Evolutionary conservation across 2,113 vertebrate genomes (phyloP).

Genomic region (Notothenia rossii): DNA sequence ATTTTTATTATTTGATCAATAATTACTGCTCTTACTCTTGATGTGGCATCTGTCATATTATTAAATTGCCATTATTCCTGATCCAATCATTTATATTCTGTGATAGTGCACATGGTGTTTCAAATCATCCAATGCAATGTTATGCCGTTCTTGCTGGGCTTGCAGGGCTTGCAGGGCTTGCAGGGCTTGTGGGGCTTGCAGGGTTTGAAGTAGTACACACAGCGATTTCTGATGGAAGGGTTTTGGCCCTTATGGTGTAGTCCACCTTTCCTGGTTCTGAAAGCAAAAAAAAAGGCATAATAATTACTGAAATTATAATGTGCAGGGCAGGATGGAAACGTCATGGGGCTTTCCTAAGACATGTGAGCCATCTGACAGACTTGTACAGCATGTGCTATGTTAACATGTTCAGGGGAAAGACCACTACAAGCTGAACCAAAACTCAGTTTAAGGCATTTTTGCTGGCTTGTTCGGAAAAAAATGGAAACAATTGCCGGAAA

Average conservation of each 20-base stretch:
- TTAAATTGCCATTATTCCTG: background rate
- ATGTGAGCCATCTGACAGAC: background rate
- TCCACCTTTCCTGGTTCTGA: constrained; percentile 69
- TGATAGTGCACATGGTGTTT: background rate
- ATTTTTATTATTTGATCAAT: too few species aligned
- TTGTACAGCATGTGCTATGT: too few species aligned
- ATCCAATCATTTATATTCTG: background rate
- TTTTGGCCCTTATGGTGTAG: constrained; percentile 55
- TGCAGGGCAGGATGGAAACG: background rate
- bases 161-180: constrained; percentile 14
- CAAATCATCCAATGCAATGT: background rate
- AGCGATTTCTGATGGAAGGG: constrained; percentile 80
- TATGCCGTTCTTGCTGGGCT: constrained; percentile 35
- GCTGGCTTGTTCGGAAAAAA: too few species aligned
- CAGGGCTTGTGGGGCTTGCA: constrained; percentile 11
- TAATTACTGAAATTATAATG: background rate
- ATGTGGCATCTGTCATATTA: background rate
- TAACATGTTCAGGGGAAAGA: too few species aligned
- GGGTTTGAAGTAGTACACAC: constrained; percentile 50
- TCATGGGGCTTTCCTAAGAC: background rate
- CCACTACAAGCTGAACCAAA: too few species aligned
- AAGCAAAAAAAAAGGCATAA: constrained; percentile 19
- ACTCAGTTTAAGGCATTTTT: too few species aligned
- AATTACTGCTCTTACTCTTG: too few species aligned
- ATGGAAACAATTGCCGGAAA: background rate